Evolutionary conservation across 2,888 invertebrate genomes (phyloP), one percentile per base, ranked within the genome.

Genomic region (Synanthedon vespiformis): DNA sequence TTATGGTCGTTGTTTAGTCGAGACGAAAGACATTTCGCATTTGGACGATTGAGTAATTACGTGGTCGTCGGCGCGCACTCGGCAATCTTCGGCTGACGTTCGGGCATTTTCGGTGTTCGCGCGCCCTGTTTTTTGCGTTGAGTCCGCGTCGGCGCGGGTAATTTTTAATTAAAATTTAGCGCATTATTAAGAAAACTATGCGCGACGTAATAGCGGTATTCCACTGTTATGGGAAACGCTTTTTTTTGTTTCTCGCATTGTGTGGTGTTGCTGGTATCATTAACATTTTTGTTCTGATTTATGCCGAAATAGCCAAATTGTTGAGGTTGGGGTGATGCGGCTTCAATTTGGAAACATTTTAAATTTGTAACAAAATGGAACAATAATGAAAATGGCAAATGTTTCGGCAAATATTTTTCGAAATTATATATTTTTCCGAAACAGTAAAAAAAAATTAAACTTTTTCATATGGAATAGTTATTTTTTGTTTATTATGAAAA

Each of bases 141-240:
- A 18, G 54, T 53, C 59, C 58, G 64, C 68, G 69, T 67, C 58
- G 60, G 57, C 62, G 62, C 65, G 64, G 63, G 71, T 66, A 71
- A 76, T 76, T 82, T 77, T 78, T 77, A 83, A 83, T 83, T 81
- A 83, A 80, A 80, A 72, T 77, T 77, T 80, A 77, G 70, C 76
- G 75, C 77, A 75, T 74, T 78, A 79, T 78, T 81, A 76, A 68
- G 72, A 74, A 76, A 80, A 80, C 76, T 80, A 82, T 80, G 73
- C 63, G 57, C 54, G 34, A 48, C 58, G 58, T 61, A 62, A 65
- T 57, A 53, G 48, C 41, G 58, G 60, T 57, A 60, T 64, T 58
- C 55, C 56, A 54, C 52, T 58, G 60, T 59, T 58, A 62, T 62
- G 61, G 60, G 62, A 61, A 61, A 61, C 55, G 40, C 40, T 51